A percentile compares a stretch with the other conserved stretches of the same genome.
Conservation (phyloP, 2,888 invertebrate genomes). For the Neelides folsomi region DNA sequence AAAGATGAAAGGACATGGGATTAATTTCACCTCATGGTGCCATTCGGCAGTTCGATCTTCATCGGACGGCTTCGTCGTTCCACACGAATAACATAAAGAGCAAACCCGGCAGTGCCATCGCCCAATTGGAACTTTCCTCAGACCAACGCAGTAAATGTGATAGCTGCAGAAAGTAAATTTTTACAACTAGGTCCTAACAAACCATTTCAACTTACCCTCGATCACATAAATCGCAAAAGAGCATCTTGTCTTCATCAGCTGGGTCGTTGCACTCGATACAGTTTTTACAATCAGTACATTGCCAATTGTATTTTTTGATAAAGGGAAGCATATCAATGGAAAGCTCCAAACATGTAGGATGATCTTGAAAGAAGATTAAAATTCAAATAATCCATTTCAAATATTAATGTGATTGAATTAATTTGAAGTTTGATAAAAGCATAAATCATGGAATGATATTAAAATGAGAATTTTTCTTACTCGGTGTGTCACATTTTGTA, state of each 20-base stretch:
- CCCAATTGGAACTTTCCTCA: slow-evolving; percentile 65
- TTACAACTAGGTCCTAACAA: neutral
- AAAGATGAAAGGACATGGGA: neutral
- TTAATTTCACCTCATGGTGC: slow-evolving; percentile 43
- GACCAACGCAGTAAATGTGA: slow-evolving; percentile 80
- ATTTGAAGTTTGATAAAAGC: neutral
- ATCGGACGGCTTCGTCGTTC: slow-evolving; percentile 41
- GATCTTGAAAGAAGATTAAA: slow-evolving; percentile 45
- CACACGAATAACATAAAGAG: slow-evolving; percentile 49
- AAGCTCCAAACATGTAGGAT: slow-evolving; percentile 77
- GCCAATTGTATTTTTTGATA: slow-evolving; percentile 78
- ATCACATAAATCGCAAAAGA: slow-evolving; percentile 89
- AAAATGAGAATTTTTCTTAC: slow-evolving; percentile 16
- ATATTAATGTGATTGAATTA: neutral
- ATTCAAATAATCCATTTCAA: neutral
- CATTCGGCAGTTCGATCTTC: slow-evolving; percentile 37
- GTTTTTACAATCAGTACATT: slow-evolving; percentile 83
- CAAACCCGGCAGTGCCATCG: slow-evolving; percentile 81
- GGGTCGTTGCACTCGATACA: slow-evolving; percentile 72
- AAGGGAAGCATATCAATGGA: slow-evolving; percentile 67
- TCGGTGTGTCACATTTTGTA: slow-evolving; percentile 43
- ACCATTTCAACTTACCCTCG: slow-evolving; percentile 48
- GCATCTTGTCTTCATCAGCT: slow-evolving; percentile 76
- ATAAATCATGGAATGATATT: neutral
- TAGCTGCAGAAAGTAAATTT: slow-evolving; percentile 41